Conservation (phyloP, 2,113 vertebrate species). For the Cheirogaleus medius region DNA sequence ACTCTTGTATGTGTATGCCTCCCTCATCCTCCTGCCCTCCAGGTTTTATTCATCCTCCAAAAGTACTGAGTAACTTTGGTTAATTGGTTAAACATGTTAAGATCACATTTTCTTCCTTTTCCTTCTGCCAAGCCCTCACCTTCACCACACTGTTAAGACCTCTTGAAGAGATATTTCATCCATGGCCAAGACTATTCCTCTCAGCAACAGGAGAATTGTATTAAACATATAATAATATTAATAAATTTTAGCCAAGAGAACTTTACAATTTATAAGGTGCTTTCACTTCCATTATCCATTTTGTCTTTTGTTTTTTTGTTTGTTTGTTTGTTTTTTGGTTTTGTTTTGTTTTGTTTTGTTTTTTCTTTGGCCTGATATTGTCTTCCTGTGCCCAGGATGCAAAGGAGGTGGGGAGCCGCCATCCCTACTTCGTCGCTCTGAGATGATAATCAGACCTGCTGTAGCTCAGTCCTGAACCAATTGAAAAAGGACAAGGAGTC, state of each 20-base stretch:
- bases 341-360: no score
- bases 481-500: background rate
- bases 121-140: background rate
- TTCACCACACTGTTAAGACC: background rate
- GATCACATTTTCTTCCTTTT: background rate
- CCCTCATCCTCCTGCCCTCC: background rate
- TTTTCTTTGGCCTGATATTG: background rate
- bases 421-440: background rate
- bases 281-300: background rate
- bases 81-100: background rate
- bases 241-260: background rate
- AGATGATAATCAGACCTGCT: background rate
- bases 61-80: background rate
- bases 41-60: background rate
- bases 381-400: background rate
- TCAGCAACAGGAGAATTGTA: background rate
- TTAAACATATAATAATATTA: background rate
- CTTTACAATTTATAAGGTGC: background rate
- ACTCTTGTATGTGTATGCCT: background rate
- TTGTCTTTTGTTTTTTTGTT: background rate
- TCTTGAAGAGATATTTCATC: background rate
- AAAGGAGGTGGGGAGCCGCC: background rate
- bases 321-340: no score
- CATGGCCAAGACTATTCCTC: background rate
- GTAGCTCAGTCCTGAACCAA: background rate